Base-by-base conservation (phyloP, 2,113 vertebrate genomes). In the Pelvicachromis taeniatus region DNA sequence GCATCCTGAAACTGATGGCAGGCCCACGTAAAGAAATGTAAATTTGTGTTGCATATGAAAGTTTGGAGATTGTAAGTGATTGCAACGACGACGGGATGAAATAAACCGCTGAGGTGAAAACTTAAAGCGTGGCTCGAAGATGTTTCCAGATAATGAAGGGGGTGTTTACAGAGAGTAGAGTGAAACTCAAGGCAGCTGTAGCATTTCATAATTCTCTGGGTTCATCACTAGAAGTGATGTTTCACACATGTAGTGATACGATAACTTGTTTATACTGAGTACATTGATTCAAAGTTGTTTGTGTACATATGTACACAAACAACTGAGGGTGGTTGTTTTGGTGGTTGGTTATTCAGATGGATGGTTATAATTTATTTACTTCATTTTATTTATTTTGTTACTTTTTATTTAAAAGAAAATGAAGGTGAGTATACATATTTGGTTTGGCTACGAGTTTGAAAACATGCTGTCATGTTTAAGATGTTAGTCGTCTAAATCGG, bases 371-470 rank as follows among this genome's bases (percentile, higher is more conserved):
- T 65, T 38, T 65, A 65, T 65, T 38, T 13, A 40, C 38, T 65
- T 21, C 33, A 65, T 65, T 65, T 40, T 10, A 65, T 38, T 40
- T 13, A 40, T 65, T 65, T 38, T 19, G 0, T 6, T 35, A 0
- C 19, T 12, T 63, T 38, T 38, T 65, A 38, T 65, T 65, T 38
- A 65, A 65, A 65, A 65, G 61, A 65, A 65, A 1, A 65, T 21
- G 1, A 38, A 65, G 61, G 11, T 21, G 0, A 0, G 0, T 6
- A 3, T 65, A 65, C 59, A 65, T 65, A 38, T 65, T 65, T 65
- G 33, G 59, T 5, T 63, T 63, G 35, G 2, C 23, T 48, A 1
- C 48, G 40, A 19, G 9, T 75, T 75, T 31, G 26, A 52, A 52
- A 8, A 8, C 17, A 8, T 52, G 48, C 48, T 19, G 7, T 17